Percentiles rank a stretch among this genome's conserved stretches.
These are phyloP conservation scores for Rhyzopertha dominica DNA, from an alignment of 1,140 invertebrate species.

Conservation along the genomic window DNA sequence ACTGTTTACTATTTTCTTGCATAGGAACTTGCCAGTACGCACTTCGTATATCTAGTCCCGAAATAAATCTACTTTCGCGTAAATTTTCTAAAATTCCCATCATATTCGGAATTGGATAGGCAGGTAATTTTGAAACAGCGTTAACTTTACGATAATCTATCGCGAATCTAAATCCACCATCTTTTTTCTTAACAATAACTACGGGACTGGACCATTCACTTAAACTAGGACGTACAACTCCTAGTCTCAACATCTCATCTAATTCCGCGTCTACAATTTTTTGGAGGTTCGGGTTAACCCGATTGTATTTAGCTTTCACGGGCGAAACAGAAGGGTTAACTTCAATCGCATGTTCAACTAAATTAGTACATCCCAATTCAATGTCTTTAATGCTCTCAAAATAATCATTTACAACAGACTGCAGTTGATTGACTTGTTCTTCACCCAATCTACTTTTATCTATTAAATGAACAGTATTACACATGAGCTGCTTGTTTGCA, in stretches of 20 bases:
- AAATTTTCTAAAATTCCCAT: slow-evolving; percentile 26
- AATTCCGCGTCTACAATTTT: slow-evolving; percentile 13
- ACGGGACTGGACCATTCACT: slow-evolving; percentile 13
- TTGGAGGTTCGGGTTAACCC: slow-evolving; percentile 18
- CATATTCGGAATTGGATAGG: slow-evolving; percentile 22
- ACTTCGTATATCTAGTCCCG: slow-evolving; percentile 28
- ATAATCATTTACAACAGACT: background rate
- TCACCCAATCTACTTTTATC: too few species aligned
- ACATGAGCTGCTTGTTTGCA: too few species aligned
- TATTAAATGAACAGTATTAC: too few species aligned
- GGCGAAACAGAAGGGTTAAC: too few species aligned
- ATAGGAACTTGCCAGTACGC: slow-evolving; percentile 36
- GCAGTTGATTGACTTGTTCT: too few species aligned
- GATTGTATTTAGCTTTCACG: slow-evolving; percentile 26
- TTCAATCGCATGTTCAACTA: slow-evolving; percentile 1
- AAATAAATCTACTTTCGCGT: slow-evolving; percentile 25
- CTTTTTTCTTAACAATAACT: slow-evolving; percentile 23
- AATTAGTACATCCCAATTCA: slow-evolving; percentile 5
- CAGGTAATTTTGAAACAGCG: slow-evolving; percentile 24
- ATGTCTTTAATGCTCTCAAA: background rate
- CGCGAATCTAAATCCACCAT: slow-evolving; percentile 13
- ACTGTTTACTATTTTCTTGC: slow-evolving; percentile 25
- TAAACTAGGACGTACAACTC: background rate
- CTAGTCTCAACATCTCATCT: background rate
- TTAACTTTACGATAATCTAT: slow-evolving; percentile 9